Base-by-base conservation (phyloP, 2,888 invertebrate genomes). In the Drosophila kambysellisi region DNA sequence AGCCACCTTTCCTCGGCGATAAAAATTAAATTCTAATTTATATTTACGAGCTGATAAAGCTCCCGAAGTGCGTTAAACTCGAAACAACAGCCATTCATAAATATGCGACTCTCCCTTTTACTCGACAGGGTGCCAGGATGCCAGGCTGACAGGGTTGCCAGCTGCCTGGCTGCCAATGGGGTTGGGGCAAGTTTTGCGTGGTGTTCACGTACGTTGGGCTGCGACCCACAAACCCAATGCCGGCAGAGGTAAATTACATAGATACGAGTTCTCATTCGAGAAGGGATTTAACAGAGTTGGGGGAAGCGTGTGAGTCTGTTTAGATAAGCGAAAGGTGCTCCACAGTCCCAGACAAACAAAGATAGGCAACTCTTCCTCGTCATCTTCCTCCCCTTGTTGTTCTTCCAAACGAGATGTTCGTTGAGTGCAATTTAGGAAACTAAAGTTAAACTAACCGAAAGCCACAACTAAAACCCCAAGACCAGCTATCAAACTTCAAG, bases 21-120 rank as follows among this genome's bases (percentile, higher is more conserved):
- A 89, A 88, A 88, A 88, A 88, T 89, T 88, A 88, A 86, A 88
- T 86, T 88, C 90, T 89, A 89, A 87, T 87, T 87, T 85, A 87
- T 89, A 87, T 87, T 87, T 87, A 87, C 88, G 88, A 90, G 82
- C 89, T 88, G 90, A 90, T 88, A 88, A 88, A 89, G 72, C 89
- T 81, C 75, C 84, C 70, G 76, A 62, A 76, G 85, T 83, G 84
- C 79, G 88, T 85, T 80, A 78, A 79, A 80, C 79, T 84, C 84
- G 76, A 76, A 82, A 83, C 84, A 87, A 75, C 74, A 89, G 76
- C 71, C 78, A 85, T 88, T 83, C 79, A 83, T 89, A 89, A 86
- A 86, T 88, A 81, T 86, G 76, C 70, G 66, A 54, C 61, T 71
- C 70, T 66, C 48, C 61, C 25, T 17, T 35, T 66, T 60, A 50